Evolutionary conservation across 1,140 invertebrate genomes (phyloP).

Genomic region (Dinoponera quadriceps): DNA sequence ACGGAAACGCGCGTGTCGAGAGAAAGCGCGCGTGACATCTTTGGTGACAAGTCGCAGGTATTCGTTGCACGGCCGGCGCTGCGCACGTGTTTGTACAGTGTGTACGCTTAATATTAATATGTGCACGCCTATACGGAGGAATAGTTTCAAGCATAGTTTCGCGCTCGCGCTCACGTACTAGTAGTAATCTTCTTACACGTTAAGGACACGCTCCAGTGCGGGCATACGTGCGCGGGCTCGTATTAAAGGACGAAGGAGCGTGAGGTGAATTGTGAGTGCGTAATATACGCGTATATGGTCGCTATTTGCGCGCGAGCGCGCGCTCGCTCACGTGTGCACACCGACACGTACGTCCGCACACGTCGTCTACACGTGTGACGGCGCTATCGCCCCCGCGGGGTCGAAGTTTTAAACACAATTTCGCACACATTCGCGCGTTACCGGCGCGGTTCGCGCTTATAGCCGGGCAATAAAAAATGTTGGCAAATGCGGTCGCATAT

Average conservation of each 20-base stretch:
- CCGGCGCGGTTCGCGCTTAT: neutral
- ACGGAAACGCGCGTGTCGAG: neutral
- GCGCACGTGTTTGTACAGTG: constrained; percentile 40
- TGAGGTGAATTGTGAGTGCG: constrained; percentile 64
- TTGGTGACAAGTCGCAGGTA: neutral
- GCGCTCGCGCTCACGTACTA: constrained; percentile 45
- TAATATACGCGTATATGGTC: constrained; percentile 1
- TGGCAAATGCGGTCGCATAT: constrained; percentile 3
- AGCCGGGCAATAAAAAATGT: constrained; percentile 32
- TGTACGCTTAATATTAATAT: constrained; percentile 44
- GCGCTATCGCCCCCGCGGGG: neutral
- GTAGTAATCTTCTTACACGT: constrained; percentile 65
- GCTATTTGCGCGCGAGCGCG: constrained; percentile 14
- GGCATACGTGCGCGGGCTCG: constrained; percentile 49
- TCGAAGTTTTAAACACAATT: constrained; percentile 46
- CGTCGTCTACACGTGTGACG: too few relatives aligned
- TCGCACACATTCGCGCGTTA: neutral
- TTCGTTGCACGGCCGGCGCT: neutral
- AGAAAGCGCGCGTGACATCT: constrained; percentile 23
- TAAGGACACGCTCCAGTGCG: constrained; percentile 50
- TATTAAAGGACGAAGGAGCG: constrained; percentile 55
- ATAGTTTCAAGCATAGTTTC: constrained; percentile 46
- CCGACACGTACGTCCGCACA: neutral
- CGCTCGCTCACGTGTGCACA: neutral
- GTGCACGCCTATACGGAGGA: constrained; percentile 24